phyloP scores from a whole-genome alignment of 1,140 invertebrate species.

The Aphaenogaster ashmeadi region DNA sequence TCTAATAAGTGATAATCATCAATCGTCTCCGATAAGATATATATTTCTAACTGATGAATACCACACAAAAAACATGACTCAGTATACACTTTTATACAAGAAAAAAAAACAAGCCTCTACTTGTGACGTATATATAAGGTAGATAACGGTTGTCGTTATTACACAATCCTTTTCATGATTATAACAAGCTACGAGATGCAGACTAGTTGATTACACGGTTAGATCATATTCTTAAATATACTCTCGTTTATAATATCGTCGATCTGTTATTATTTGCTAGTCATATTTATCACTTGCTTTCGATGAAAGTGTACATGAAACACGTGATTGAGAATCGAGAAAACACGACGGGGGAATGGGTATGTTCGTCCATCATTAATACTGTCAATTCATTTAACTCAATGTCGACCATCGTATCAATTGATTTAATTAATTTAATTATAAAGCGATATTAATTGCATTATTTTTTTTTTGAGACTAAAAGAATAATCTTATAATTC shows the following conservation, averaged over 20 bases:
- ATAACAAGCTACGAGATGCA: neutral
- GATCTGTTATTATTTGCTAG: neutral
- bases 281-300: neutral
- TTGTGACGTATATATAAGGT: neutral
- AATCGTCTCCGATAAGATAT: slow-evolving; percentile 27
- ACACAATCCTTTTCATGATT: neutral
- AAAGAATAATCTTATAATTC: neutral
- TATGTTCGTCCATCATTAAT: neutral
- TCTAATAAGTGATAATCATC: slow-evolving; percentile 28
- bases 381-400: neutral
- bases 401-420: neutral
- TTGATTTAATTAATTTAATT: neutral
- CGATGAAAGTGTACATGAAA: neutral
- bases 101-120: neutral
- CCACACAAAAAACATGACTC: neutral
- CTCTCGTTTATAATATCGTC: neutral
- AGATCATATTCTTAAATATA: slow-evolving; percentile 30
- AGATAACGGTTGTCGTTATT: slow-evolving; percentile 8
- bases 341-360: neutral
- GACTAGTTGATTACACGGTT: neutral
- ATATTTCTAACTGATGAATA: slow-evolving; percentile 8
- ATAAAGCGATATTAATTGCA: neutral
- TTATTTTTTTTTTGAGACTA: neutral
- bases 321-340: neutral
- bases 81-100: neutral